A percentile compares a stretch with the other conserved stretches of the same genome.
Evolutionary conservation across 1,140 invertebrate genomes (phyloP).

Genomic region (Camponotus pennsylvanicus): DNA sequence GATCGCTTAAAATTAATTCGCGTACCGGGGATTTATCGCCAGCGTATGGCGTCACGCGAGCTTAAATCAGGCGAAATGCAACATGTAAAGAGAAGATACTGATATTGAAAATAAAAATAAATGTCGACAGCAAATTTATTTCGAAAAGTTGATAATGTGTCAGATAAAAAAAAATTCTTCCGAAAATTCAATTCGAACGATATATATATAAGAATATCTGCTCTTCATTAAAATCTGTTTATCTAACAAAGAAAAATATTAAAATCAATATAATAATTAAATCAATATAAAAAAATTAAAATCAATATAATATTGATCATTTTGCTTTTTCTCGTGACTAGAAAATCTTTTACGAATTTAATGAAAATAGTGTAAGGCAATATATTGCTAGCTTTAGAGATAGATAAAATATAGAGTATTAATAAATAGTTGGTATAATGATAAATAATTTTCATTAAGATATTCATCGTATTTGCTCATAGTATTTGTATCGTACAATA

Average conservation of each 20-base stretch:
- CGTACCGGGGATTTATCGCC: constrained; percentile 63
- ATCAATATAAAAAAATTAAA: neutral
- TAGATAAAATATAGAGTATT: neutral
- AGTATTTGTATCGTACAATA: no score
- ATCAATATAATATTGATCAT: neutral
- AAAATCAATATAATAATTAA: neutral
- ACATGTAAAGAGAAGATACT: neutral
- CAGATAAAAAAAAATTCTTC: neutral
- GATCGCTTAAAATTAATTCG: constrained; percentile 73
- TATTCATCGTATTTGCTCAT: no score
- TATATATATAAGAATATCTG: neutral
- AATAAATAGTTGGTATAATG: neutral
- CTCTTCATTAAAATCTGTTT: neutral
- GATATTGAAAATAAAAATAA: constrained; percentile 1
- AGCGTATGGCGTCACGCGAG: constrained; percentile 54
- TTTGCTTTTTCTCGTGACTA: neutral
- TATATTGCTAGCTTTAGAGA: neutral
- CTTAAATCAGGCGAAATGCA: constrained; percentile 60
- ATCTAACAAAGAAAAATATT: neutral
- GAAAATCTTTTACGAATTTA: neutral
- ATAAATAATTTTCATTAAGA: neutral
- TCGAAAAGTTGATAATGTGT: neutral
- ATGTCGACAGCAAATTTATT: neutral
- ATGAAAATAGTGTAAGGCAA: neutral
- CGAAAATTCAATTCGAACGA: neutral